Conservation (phyloP, 2,113 vertebrate species). For the Oryzias woworae region DNA sequence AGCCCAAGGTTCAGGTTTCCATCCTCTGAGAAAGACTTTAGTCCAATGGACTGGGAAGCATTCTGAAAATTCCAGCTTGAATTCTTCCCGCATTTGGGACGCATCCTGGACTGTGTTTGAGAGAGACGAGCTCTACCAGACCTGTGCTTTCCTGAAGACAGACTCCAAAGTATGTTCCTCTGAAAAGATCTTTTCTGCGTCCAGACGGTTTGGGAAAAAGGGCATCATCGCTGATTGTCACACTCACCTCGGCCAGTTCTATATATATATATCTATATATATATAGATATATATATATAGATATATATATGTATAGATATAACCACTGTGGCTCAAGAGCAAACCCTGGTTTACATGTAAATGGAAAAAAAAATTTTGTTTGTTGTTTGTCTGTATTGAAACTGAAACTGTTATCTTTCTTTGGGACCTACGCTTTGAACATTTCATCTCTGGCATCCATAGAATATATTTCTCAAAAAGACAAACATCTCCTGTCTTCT, state of each 20-base stretch:
- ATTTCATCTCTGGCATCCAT: constrained; percentile 76
- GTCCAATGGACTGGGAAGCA: constrained; percentile 51
- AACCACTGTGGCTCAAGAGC: constrained; percentile 79
- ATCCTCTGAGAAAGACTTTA: constrained; percentile 57
- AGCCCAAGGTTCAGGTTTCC: constrained; percentile 27
- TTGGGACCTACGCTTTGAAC: constrained; percentile 77
- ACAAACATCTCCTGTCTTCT: constrained; percentile 10
- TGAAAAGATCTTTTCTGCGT: constrained; percentile 36
- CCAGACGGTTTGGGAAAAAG: constrained; percentile 32
- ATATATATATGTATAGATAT: constrained; percentile 52
- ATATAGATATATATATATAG: constrained; percentile 52
- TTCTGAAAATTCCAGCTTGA: constrained; percentile 54
- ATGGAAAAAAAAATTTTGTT: constrained; percentile 66
- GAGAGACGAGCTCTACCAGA: constrained; percentile 61
- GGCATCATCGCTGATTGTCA: constrained; percentile 65
- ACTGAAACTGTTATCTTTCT: constrained; percentile 69
- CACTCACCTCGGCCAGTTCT: constrained; percentile 68
- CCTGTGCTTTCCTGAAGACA: constrained; percentile 45
- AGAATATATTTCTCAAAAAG: constrained; percentile 79
- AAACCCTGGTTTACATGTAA: constrained; percentile 78
- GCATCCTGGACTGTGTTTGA: constrained; percentile 56
- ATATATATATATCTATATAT: constrained; percentile 33
- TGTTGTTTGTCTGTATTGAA: constrained; percentile 73
- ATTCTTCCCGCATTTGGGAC: constrained; percentile 63
- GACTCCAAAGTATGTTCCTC: constrained; percentile 72